These are phyloP conservation scores for Tragelaphus imberbis DNA, from an alignment of 2,113 vertebrate genomes.

Conservation along the genomic window DNA sequence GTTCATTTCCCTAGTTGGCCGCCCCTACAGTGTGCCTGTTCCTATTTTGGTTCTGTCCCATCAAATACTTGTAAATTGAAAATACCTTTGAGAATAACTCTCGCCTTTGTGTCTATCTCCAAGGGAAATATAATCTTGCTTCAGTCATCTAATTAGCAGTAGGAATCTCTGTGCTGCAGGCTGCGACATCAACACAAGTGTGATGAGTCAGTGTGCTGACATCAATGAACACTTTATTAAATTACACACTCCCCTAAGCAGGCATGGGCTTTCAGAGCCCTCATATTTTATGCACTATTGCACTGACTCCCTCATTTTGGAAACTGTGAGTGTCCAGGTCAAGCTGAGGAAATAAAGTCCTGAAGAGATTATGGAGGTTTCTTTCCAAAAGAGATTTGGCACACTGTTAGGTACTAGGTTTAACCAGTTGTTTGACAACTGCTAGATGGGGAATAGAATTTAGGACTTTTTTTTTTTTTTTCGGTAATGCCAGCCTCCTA, in stretches of 20 bases:
- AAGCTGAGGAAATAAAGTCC: conserved; percentile 63
- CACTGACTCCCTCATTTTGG: conserved; percentile 54
- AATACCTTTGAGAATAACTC: conserved; percentile 27
- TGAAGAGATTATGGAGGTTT: conserved; percentile 70
- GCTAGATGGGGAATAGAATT: background rate
- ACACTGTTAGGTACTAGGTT: conserved; percentile 37
- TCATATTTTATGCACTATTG: conserved; percentile 71
- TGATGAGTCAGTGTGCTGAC: conserved; percentile 72
- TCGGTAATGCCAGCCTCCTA: background rate
- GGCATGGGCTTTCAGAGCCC: conserved; percentile 60
- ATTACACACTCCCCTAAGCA: conserved; percentile 79
- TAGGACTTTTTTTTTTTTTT: background rate
- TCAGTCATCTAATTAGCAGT: conserved; percentile 76
- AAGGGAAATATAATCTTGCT: conserved; percentile 67
- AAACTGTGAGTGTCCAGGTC: conserved; percentile 69
- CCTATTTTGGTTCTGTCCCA: conserved; percentile 31
- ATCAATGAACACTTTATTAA: conserved; percentile 80
- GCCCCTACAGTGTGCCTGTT: background rate
- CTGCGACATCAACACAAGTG: conserved; percentile 68
- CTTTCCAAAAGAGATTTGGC: conserved; percentile 63
- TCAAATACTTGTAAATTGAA: conserved; percentile 35
- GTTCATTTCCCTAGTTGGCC: background rate
- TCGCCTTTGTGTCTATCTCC: conserved; percentile 53
- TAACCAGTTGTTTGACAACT: conserved; percentile 63
- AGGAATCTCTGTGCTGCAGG: conserved; percentile 68